Percentiles rank a stretch among this genome's conserved stretches.
phyloP scores from a whole-genome alignment of 1,140 invertebrate genomes.

The Oncopeltus fasciatus region DNA sequence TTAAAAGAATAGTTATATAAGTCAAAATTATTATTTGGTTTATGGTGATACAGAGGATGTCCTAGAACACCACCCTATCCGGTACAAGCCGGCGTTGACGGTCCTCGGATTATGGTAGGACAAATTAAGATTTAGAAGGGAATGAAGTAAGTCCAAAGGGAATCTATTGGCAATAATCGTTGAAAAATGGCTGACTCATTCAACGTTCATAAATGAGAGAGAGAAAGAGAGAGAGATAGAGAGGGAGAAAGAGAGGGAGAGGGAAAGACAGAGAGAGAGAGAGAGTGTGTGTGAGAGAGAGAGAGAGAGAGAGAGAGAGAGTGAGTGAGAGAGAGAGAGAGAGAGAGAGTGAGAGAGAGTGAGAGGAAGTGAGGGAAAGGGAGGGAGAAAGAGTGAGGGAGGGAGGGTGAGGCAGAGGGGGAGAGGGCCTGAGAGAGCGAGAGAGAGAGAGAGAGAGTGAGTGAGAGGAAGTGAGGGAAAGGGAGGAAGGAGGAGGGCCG shows the following conservation, averaged over 20 bases:
- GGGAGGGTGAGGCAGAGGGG: not conserved
- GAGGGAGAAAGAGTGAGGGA: not conserved
- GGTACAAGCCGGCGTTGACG: too few species aligned
- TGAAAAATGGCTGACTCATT: too few species aligned
- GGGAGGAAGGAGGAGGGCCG: not conserved
- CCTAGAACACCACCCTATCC: too few species aligned
- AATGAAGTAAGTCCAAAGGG: too few species aligned
- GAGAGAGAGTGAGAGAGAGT: not conserved
- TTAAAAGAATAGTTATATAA: too few species aligned
- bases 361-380: not conserved
- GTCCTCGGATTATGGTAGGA: too few species aligned
- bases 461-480: not conserved
- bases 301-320: constrained; percentile 4
- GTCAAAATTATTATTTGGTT: too few species aligned
- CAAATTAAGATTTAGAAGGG: too few species aligned
- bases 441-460: not conserved
- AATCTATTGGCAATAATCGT: too few species aligned
- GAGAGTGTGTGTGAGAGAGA: not conserved
- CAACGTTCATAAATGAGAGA: too few species aligned
- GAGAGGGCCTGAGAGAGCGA: not conserved
- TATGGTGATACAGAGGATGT: too few species aligned
- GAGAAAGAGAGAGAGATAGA: not conserved
- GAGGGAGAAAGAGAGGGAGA: not conserved
- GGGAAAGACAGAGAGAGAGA: not conserved
- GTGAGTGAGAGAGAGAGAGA: not conserved